Base-by-base conservation (phyloP, 2,888 invertebrate genomes). In the Eupithecia subumbrata region DNA sequence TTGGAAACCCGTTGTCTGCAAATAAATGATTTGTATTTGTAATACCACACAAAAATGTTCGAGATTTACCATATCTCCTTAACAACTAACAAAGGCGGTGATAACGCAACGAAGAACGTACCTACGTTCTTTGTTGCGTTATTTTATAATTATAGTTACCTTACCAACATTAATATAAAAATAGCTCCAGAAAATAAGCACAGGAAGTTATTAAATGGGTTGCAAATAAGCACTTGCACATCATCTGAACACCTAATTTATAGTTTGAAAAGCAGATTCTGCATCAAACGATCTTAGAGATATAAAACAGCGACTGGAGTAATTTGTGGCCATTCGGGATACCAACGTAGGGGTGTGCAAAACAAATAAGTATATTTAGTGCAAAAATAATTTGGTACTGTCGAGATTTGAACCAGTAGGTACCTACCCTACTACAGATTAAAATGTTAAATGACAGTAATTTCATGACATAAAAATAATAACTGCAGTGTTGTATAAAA, bases 301-400 rank as follows among this genome's bases (percentile, higher is more conserved):
- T 71, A 73, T 73, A 69, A 66, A 34, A 66, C 37, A 43, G 43
- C 30, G 60, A 56, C n/a, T 18, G 68, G 16, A n/a, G 68, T 71
- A 75, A 73, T 77, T 52, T 75, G 72, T 71, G 73, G 70, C 71
- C 75, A 71, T 73, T 68, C 63, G 14, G 22, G 25, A 25, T 56
- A 22, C n/a, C 14, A 18, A 11, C 5, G 37, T 72, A 74, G 76
- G 78, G 73, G 72, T 75, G 75, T 40, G 37, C 40, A 67, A 37
- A 56, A 25, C 12, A 60, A 60, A 60, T 5, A 12, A 11, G n/a
- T 11, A 22, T 3, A 60, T 14, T 11, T 11, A 25, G 1, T 60
- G n/a, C 5, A 60, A 60, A 60, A 25, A 22, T 60, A 5, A 22
- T 60, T 11, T 25, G 11, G 12, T 11, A 22, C 22, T 11, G 9